Evolutionary conservation across 2,888 invertebrate genomes (phyloP).

Genomic region (Ormyrus pomaceus): DNA sequence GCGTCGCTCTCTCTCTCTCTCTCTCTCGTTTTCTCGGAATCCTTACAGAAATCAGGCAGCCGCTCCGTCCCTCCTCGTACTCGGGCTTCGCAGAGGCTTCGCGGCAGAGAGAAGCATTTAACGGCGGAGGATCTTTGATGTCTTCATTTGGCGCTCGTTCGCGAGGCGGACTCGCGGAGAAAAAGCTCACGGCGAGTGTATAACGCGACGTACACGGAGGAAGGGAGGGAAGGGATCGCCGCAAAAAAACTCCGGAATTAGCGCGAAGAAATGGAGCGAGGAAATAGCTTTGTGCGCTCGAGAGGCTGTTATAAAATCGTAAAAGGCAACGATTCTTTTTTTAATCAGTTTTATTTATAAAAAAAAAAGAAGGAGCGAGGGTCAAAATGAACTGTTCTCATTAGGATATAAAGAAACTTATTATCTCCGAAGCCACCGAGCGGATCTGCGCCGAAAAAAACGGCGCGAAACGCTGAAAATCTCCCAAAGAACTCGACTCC

Average conservation of each 20-base stretch:
- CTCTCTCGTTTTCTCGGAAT: slow-evolving; percentile 25
- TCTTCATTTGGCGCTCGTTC: slow-evolving; percentile 33
- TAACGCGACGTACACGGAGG: not conserved
- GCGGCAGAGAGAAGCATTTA: not conserved
- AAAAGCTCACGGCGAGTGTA: slow-evolving; percentile 15
- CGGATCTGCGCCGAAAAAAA: slow-evolving; percentile 44
- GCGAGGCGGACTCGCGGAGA: not conserved
- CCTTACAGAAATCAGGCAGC: not conserved
- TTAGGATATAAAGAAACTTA: not conserved
- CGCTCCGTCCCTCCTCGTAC: not conserved
- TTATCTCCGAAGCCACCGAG: not conserved
- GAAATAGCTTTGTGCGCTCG: no score
- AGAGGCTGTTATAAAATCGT: no score
- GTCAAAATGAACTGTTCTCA: not conserved
- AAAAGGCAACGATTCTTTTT: no score
- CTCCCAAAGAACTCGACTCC: slow-evolving; percentile 56
- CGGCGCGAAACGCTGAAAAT: slow-evolving; percentile 66
- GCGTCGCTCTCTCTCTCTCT: not conserved
- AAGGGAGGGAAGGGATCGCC: not conserved
- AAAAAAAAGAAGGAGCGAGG: not conserved
- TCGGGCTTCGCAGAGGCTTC: not conserved
- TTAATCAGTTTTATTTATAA: no score
- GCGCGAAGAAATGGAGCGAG: not conserved
- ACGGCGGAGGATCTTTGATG: slow-evolving; percentile 24
- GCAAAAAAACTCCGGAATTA: slow-evolving; percentile 6